Evolutionary conservation across 1,140 invertebrate genomes (phyloP).

Genomic region (Agrilus planipennis): DNA sequence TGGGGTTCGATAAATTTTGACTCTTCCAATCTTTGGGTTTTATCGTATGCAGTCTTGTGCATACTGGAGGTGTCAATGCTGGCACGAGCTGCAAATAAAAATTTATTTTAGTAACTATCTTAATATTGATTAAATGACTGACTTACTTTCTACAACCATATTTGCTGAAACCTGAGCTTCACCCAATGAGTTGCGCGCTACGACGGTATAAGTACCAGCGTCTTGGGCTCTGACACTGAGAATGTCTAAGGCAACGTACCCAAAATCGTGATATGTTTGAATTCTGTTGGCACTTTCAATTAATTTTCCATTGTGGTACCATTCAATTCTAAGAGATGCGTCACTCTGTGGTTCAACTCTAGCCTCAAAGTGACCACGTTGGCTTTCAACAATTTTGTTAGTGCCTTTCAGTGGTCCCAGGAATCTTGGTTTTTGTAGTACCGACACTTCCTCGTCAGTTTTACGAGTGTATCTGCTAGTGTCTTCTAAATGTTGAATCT

Average conservation of each 20-base stretch:
- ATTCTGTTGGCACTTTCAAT: conserved; percentile 75
- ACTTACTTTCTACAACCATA: conserved; percentile 81
- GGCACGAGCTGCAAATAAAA: conserved; percentile 54
- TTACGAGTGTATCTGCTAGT: conserved; percentile 53
- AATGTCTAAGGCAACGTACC: conserved; percentile 90
- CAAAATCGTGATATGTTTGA: conserved; percentile 90
- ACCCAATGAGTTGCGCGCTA: conserved; percentile 77
- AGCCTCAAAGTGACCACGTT: conserved; percentile 92
- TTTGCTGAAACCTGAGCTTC: conserved; percentile 68
- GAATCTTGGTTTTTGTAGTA: conserved; percentile 72
- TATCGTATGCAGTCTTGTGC: conserved; percentile 72
- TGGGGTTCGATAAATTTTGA: conserved; percentile 75
- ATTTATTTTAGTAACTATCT: conserved; percentile 3
- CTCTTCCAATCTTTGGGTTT: conserved; percentile 77
- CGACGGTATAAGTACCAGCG: conserved; percentile 75
- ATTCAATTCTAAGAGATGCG: conserved; percentile 74
- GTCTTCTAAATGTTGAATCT: conserved; percentile 82
- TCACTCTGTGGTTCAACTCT: conserved; percentile 89
- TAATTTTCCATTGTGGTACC: conserved; percentile 82
- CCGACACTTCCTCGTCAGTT: conserved; percentile 57
- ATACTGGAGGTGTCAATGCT: conserved; percentile 80
- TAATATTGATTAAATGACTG: conserved; percentile 9
- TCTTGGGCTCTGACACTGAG: conserved; percentile 76
- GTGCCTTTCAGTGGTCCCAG: conserved; percentile 78
- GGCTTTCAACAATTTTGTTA: conserved; percentile 89